phyloP scores from a whole-genome alignment of 2,888 invertebrate species.

The Steinernema scapterisci region DNA sequence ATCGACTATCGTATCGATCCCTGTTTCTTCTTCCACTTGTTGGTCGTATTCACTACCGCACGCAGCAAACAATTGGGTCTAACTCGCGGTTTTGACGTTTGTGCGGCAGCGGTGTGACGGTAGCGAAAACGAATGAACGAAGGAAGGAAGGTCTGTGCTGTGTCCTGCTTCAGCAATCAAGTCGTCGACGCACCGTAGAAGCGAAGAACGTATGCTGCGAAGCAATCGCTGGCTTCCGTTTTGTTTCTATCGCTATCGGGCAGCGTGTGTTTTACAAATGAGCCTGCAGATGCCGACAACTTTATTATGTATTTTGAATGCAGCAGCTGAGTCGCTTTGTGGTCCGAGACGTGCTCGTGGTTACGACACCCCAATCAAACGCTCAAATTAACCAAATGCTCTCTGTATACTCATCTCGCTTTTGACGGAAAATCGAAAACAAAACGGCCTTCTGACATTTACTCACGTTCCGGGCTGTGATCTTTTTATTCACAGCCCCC shows the following conservation, averaged over 20 bases:
- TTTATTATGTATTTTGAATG: too few species aligned
- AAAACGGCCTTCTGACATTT: too few species aligned
- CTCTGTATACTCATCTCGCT: too few species aligned
- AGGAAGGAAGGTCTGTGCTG: slow-evolving; percentile 5
- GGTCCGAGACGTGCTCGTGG: too few species aligned
- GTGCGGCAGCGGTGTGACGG: slow-evolving; percentile 23
- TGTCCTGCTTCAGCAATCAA: slow-evolving; percentile 29
- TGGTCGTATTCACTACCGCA: slow-evolving; percentile 22
- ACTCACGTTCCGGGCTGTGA: too few species aligned
- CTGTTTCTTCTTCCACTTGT: slow-evolving; percentile 3
- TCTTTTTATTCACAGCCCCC: too few species aligned
- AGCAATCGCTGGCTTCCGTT: slow-evolving; percentile 1
- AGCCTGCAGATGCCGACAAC: not conserved
- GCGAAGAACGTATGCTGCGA: slow-evolving; percentile 15
- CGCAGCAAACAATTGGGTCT: slow-evolving; percentile 32
- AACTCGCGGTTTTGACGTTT: slow-evolving; percentile 30
- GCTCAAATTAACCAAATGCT: too few species aligned
- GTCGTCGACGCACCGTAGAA: not conserved
- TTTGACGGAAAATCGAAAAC: too few species aligned
- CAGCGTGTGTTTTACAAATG: not conserved
- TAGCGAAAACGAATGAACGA: slow-evolving; percentile 6
- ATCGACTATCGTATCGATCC: slow-evolving; percentile 33
- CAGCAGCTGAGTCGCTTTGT: too few species aligned
- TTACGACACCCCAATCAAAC: too few species aligned
- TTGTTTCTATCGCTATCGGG: not conserved